Evolutionary conservation across 2,113 vertebrate species (phyloP), one percentile per base, ranked within the genome.

Genomic region (Danionella cerebrum): DNA sequence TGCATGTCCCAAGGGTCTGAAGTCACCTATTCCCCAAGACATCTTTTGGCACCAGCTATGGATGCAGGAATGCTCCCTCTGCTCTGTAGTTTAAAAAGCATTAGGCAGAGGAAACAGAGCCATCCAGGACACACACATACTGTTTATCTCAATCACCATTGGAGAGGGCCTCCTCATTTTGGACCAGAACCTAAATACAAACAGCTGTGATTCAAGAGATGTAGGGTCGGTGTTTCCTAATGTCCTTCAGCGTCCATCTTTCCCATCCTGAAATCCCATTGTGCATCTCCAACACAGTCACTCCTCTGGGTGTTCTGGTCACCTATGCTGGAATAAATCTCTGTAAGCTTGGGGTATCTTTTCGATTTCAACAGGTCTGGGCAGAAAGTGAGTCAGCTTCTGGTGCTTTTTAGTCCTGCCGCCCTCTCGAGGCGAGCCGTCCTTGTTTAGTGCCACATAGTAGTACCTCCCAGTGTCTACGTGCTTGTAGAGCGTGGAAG

Each of bases 361-460:
- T 48, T 94, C 89, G 13, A 95, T 88, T 80, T 98, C 94, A 85
- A 98, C 95, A 0, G 91, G 93, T 73, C 96, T 82, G 54, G 96
- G 96, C 69, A 98, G 78, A 77, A 98, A 98, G 76, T 98, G 95
- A 64, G 96, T 98, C 80, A 98, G 92, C 74, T 98, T 98, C 85
- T 98, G 96, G 68, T 97, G 94, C 80, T 93, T 92, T 84, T 95
- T 98, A 93, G 95, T 98, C 93, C 94, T 93, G 85, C 84, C 79
- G 33, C 96, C 96, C 81, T 98, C 94, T 0, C 96, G 87, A 71
- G 96, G 94, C 35, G 96, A 97, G 69, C 96, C 95, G 2, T 98
- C 95, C 87, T 97, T 98, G 89, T 98, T 98, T 69, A 98, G 84
- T 62, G 94, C 96, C 84, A 98, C 92, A 19, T 98, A 98, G 87